A percentile compares a stretch with the other conserved stretches of the same genome.
phyloP scores from a whole-genome alignment of 2,797 vertebrate species.

The Gephyroberyx darwinii region DNA sequence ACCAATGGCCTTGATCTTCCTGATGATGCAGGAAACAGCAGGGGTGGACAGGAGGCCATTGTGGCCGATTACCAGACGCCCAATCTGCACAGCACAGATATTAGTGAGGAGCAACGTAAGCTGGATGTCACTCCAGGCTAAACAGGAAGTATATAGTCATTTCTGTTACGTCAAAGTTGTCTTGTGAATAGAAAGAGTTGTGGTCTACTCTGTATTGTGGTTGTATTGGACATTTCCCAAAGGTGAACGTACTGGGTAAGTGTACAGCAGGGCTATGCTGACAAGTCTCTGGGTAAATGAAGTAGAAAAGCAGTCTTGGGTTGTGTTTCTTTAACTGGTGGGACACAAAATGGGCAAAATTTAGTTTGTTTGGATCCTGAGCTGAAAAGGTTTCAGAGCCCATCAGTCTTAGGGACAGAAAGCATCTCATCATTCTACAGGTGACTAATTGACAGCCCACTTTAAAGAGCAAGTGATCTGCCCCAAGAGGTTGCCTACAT shows the following conservation, averaged over 20 bases:
- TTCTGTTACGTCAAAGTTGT: not conserved
- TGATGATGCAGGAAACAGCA: conserved; percentile 97
- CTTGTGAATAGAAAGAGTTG: not conserved
- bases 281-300: not conserved
- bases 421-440: conserved; percentile 24
- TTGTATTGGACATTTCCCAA: not conserved
- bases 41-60: conserved; percentile 97
- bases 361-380: not conserved
- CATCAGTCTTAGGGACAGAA: conserved; percentile 3
- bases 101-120: not conserved
- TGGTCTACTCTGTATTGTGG: not conserved
- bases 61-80: conserved; percentile 95
- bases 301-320: not conserved
- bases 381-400: conserved; percentile 4
- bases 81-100: conserved; percentile 84
- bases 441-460: conserved; percentile 34
- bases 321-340: not conserved
- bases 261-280: not conserved
- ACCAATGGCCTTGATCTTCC: conserved; percentile 98
- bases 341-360: not conserved
- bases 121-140: not conserved
- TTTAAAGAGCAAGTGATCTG: conserved; percentile 54
- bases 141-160: not conserved
- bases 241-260: not conserved
- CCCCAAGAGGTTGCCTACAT: conserved; percentile 45